Percentiles rank a stretch among this genome's conserved stretches.
Conservation (phyloP, 2,888 invertebrate genomes). For the Rotaria macrura region DNA sequence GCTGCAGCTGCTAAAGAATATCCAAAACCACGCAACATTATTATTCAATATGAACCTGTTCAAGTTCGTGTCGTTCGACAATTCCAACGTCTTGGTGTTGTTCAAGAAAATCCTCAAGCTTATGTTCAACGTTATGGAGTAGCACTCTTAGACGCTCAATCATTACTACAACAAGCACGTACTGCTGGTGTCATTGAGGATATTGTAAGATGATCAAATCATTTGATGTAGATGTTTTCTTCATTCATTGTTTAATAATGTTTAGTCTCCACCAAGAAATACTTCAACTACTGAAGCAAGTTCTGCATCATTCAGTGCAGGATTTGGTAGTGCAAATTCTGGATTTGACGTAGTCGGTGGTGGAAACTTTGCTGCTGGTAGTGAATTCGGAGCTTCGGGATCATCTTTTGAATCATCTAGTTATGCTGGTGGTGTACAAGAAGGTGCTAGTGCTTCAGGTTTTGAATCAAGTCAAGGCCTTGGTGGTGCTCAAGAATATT, state of each 20-base stretch:
- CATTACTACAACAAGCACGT: neutral
- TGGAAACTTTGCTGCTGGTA: neutral
- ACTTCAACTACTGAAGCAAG: neutral
- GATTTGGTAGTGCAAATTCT: neutral
- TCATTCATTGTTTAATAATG: neutral
- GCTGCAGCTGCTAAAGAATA: neutral
- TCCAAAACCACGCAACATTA: neutral
- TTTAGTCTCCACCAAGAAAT: neutral
- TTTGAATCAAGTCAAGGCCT: neutral
- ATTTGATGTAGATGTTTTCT: neutral
- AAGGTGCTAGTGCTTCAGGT: neutral
- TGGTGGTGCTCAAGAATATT: neutral
- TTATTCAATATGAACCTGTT: slow-evolving; percentile 27
- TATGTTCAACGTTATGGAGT: slow-evolving; percentile 24
- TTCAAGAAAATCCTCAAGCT: slow-evolving; percentile 9
- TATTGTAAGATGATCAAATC: neutral
- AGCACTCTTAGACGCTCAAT: neutral
- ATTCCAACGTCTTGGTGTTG: slow-evolving; percentile 28
- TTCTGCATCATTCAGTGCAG: neutral
- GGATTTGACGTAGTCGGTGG: neutral
- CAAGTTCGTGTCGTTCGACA: slow-evolving; percentile 28
- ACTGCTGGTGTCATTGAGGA: neutral
- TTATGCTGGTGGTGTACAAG: neutral
- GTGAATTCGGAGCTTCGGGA: neutral
- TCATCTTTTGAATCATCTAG: neutral